phyloP scores from a whole-genome alignment of 2,113 vertebrate genomes.

The Eidolon helvum region DNA sequence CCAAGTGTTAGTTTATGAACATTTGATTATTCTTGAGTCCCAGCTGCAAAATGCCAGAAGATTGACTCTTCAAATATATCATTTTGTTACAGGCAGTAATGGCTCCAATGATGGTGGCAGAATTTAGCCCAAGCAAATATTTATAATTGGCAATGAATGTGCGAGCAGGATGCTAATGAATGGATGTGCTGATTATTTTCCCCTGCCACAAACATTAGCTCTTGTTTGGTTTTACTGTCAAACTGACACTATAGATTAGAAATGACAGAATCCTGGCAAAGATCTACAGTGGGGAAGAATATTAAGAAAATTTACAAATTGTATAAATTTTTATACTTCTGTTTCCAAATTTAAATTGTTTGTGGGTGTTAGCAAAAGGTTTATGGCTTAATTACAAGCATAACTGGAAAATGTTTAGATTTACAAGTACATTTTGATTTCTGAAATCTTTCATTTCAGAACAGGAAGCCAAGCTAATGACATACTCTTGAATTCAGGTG shows the following conservation, averaged over 20 bases:
- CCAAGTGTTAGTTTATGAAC: constrained; percentile 33
- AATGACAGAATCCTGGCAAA: constrained; percentile 45
- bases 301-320: constrained; percentile 28
- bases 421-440: not conserved
- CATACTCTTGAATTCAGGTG: not conserved
- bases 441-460: constrained; percentile 30
- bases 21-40: constrained; percentile 59
- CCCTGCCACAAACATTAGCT: constrained; percentile 24
- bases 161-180: constrained; percentile 49
- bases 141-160: constrained; percentile 55
- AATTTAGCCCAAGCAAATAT: constrained; percentile 61
- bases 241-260: not conserved
- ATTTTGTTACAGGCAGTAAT: constrained; percentile 46
- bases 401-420: constrained; percentile 1
- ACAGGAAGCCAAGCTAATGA: not conserved
- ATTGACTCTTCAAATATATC: constrained; percentile 56
- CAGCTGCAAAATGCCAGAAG: constrained; percentile 64
- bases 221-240: constrained; percentile 35
- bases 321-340: not conserved
- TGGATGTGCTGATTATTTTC: constrained; percentile 32
- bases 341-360: constrained; percentile 42
- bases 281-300: not conserved
- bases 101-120: not conserved
- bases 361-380: constrained; percentile 11
- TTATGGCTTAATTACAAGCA: constrained; percentile 25